These are phyloP conservation scores for Chaetodon trifasciatus DNA, from an alignment of 2,797 vertebrate species.

Conservation along the genomic window DNA sequence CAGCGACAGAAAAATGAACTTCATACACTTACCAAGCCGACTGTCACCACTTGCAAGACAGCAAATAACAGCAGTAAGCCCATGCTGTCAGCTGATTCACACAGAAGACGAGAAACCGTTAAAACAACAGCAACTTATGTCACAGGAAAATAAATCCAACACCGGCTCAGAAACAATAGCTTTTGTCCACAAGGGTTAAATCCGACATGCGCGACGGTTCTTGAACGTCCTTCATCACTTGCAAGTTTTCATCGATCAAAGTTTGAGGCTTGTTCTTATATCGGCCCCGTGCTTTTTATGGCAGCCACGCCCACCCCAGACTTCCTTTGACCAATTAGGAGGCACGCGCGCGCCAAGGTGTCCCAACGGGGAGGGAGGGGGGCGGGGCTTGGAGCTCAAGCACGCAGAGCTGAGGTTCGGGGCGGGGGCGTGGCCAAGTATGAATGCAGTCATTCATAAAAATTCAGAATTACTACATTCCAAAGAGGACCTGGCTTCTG, in stretches of 20 bases:
- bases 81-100: constrained; percentile 76
- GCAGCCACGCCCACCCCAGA: constrained; percentile 69
- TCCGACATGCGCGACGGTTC: constrained; percentile 45
- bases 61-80: constrained; percentile 73
- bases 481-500: constrained; percentile 77
- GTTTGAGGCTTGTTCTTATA: constrained; percentile 76
- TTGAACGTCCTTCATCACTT: constrained; percentile 57
- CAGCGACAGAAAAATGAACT: constrained; percentile 2
- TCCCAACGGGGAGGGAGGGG: constrained; percentile 45
- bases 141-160: constrained; percentile 58
- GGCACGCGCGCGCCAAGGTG: constrained; percentile 60
- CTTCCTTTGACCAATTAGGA: constrained; percentile 76
- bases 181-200: constrained; percentile 61
- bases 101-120: constrained; percentile 16
- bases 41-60: constrained; percentile 64
- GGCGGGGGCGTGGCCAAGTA: constrained; percentile 75
- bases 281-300: constrained; percentile 45
- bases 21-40: constrained; percentile 77
- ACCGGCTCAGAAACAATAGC: constrained; percentile 33
- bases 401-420: constrained; percentile 32
- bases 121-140: background rate
- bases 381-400: constrained; percentile 39
- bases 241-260: constrained; percentile 56
- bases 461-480: constrained; percentile 85
- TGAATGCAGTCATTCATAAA: constrained; percentile 92